Evolutionary conservation across 92 coral and sea anemone genomes (phyloP).

Genomic region (Epizoanthus fatuus): DNA sequence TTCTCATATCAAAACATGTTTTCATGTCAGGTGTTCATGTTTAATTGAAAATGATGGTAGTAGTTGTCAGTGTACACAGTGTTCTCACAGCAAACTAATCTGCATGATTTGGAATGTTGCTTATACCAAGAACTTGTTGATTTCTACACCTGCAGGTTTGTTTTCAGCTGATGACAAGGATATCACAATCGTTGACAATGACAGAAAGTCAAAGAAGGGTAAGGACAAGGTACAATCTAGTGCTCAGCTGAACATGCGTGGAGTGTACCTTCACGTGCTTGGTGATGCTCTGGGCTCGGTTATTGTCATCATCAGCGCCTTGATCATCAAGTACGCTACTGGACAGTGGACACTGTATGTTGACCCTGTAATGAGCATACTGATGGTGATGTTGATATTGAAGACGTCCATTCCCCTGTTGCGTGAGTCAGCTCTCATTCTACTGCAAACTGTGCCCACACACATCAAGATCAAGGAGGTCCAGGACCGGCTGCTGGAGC

Average conservation of each 20-base stretch:
- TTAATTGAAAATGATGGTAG: no score
- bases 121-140: no score
- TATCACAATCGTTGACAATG: conserved; percentile 18
- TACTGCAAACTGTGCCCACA: conserved; percentile 97
- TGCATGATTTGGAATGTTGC: no score
- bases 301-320: conserved; percentile 92
- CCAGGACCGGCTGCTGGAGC: conserved; percentile 89
- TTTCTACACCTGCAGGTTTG: background rate
- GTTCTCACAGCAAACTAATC: no score
- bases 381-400: conserved; percentile 88
- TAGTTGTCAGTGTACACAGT: no score
- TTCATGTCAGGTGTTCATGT: no score
- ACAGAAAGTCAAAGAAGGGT: background rate
- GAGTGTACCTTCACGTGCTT: conserved; percentile 95
- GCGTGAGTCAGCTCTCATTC: conserved; percentile 94
- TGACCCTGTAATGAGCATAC: conserved; percentile 94
- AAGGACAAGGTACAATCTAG: conserved; percentile 66
- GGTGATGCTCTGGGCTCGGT: conserved; percentile 99
- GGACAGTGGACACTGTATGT: conserved; percentile 96
- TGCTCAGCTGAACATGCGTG: conserved; percentile 98
- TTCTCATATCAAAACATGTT: no score
- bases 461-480: conserved; percentile 97
- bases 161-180: conserved; percentile 26
- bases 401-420: conserved; percentile 95
- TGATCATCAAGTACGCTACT: conserved; percentile 89